These are phyloP conservation scores for Eupithecia subfuscata DNA, from an alignment of 2,888 invertebrate genomes.

Conservation along the genomic window DNA sequence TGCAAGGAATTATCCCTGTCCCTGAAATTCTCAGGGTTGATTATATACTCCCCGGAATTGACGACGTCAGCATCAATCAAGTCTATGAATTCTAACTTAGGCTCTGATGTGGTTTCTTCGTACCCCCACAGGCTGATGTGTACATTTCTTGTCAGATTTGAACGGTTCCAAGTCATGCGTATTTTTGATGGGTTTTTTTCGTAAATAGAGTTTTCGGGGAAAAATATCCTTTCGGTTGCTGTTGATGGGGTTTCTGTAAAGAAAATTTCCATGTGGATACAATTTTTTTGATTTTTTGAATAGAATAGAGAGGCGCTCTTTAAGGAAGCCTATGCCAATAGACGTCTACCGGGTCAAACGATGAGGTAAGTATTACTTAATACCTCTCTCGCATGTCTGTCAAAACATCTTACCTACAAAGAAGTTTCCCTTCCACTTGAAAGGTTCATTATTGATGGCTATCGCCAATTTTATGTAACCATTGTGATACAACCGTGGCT, in stretches of 20 bases:
- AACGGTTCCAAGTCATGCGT: conserved; percentile 92
- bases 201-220: conserved; percentile 83
- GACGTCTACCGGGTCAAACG: background rate
- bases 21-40: conserved; percentile 89
- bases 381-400: background rate
- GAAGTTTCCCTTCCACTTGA: conserved; percentile 95
- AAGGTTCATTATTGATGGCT: conserved; percentile 91
- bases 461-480: conserved; percentile 95
- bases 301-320: background rate
- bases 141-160: conserved; percentile 92
- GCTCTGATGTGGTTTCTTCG: conserved; percentile 91
- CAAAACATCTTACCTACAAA: conserved; percentile 89
- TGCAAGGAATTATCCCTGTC: conserved; percentile 87
- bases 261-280: background rate
- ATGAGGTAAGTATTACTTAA: background rate
- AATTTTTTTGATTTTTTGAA: background rate
- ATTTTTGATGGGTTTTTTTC: conserved; percentile 89
- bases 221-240: conserved; percentile 93
- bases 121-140: conserved; percentile 95
- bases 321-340: background rate
- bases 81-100: conserved; percentile 92
- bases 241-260: conserved; percentile 92
- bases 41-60: conserved; percentile 89
- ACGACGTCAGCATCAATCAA: conserved; percentile 86
- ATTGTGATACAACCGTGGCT: conserved; percentile 93